Conservation (phyloP, 2,888 invertebrate species). For the Amorpha juglandis region DNA sequence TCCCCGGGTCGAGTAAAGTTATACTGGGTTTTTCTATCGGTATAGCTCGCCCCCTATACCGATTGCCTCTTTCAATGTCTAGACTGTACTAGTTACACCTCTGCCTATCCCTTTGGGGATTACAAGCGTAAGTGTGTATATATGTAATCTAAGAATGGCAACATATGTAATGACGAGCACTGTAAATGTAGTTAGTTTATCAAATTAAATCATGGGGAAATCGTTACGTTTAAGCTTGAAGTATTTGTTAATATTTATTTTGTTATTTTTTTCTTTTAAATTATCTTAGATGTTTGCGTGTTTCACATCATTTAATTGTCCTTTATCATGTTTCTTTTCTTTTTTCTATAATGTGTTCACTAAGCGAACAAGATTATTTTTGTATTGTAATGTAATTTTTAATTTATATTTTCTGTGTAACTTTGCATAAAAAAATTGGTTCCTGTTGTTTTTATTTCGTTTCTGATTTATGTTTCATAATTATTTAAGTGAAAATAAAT, state of each 20-base stretch:
- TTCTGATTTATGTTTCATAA: constrained; percentile 75
- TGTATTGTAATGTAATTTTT: constrained; percentile 27
- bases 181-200: constrained; percentile 44
- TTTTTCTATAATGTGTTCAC: constrained; percentile 31
- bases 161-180: background rate
- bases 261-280: constrained; percentile 73
- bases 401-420: constrained; percentile 25
- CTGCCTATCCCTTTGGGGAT: too few species aligned
- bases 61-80: too few species aligned
- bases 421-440: constrained; percentile 56
- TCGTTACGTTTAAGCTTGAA: constrained; percentile 82
- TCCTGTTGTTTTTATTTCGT: constrained; percentile 85
- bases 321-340: constrained; percentile 26
- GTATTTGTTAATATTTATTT: constrained; percentile 79
- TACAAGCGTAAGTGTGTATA: too few species aligned
- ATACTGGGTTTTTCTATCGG: too few species aligned
- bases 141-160: too few species aligned
- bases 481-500: constrained; percentile 77
- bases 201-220: constrained; percentile 70
- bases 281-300: constrained; percentile 65
- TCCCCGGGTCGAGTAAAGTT: too few species aligned
- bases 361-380: constrained; percentile 18
- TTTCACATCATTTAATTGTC: constrained; percentile 52
- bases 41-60: too few species aligned
- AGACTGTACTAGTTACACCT: too few species aligned